Conservation (phyloP, 2,888 invertebrate species). For the Amphimallon solstitiale region DNA sequence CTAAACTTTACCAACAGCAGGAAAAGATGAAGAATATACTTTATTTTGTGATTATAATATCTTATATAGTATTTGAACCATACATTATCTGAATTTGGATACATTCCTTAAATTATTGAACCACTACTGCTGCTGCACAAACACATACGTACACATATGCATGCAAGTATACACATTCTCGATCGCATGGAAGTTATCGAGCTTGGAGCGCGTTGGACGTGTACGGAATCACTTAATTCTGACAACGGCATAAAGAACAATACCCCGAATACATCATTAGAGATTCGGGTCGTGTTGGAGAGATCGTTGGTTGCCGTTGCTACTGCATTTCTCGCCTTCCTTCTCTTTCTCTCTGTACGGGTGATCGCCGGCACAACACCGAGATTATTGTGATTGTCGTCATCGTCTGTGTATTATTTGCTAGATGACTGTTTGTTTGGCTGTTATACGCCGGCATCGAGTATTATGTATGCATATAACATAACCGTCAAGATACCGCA, state of each 20-base stretch:
- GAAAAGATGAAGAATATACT: too few relatives aligned
- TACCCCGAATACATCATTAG: constrained; percentile 58
- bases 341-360: constrained; percentile 38
- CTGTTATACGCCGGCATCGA: constrained; percentile 4
- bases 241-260: constrained; percentile 57
- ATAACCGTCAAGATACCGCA: constrained; percentile 39
- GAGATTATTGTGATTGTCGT: constrained; percentile 21
- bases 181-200: constrained; percentile 44
- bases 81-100: not conserved
- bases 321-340: constrained; percentile 46
- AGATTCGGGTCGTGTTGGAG: constrained; percentile 56
- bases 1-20: too few relatives aligned
- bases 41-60: too few relatives aligned
- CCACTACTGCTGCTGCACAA: constrained; percentile 1
- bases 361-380: constrained; percentile 10
- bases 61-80: not conserved
- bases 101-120: not conserved
- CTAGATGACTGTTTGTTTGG: not conserved
- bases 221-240: constrained; percentile 58
- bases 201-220: constrained; percentile 54
- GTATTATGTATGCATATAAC: constrained; percentile 39
- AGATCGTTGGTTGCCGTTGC: constrained; percentile 41
- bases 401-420: not conserved
- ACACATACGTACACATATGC: too few relatives aligned
- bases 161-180: too few relatives aligned